Evolutionary conservation across 2,888 invertebrate species (phyloP).

Genomic region (Polydrusus tereticollis): DNA sequence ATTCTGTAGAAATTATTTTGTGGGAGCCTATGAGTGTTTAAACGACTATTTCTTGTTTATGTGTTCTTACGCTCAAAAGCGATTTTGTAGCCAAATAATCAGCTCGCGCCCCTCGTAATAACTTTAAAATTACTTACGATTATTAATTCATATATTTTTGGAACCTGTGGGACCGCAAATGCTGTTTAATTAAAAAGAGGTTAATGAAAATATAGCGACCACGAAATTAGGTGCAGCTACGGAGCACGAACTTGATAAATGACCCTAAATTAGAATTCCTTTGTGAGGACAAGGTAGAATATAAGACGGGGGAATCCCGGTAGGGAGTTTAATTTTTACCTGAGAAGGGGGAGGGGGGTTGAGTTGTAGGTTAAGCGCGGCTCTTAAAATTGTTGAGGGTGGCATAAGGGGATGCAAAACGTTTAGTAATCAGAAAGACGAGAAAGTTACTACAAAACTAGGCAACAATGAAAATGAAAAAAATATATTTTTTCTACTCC

Average conservation of each 20-base stretch:
- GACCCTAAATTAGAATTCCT: constrained; percentile 49
- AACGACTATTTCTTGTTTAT: background rate
- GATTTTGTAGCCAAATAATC: background rate
- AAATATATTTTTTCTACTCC: too few relatives aligned
- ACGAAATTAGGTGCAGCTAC: constrained; percentile 45
- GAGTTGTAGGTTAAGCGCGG: constrained; percentile 39
- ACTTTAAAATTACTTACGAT: constrained; percentile 22
- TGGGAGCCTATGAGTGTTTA: constrained; percentile 28
- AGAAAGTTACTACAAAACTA: too few relatives aligned
- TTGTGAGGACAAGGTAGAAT: constrained; percentile 41
- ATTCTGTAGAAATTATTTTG: too few relatives aligned
- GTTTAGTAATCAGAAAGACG: background rate
- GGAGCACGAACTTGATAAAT: constrained; percentile 47
- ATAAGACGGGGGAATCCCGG: constrained; percentile 40
- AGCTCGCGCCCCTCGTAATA: background rate
- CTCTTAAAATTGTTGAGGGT: constrained; percentile 33
- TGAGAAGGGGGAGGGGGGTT: too few relatives aligned
- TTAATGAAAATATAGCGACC: constrained; percentile 47
- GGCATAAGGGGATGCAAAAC: background rate
- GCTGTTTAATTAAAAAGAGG: constrained; percentile 47
- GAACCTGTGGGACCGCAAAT: constrained; percentile 29
- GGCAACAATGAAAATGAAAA: too few relatives aligned
- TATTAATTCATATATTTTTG: constrained; percentile 26
- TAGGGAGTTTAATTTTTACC: constrained; percentile 44
- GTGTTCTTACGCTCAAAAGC: background rate